Evolutionary conservation across 2,888 invertebrate genomes (phyloP), one percentile per base, ranked within the genome.

Genomic region (Ormyrus thymus): DNA sequence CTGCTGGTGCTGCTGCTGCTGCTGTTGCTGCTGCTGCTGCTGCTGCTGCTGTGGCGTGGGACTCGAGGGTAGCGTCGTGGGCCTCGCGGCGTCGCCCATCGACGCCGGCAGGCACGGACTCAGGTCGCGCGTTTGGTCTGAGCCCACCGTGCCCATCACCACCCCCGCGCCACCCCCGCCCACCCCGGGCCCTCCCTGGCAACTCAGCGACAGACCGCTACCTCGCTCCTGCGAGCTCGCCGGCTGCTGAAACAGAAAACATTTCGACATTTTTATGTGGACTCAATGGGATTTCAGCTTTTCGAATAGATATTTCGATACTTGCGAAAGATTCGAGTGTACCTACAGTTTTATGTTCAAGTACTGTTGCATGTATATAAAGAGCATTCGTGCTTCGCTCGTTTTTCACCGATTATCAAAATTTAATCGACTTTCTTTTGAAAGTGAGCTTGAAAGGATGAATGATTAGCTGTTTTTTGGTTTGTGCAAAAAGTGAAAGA

Each of bases 51-150:
- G 88, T 68, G 81, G 82, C 69, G 78, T 82, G 10, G 81, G 83
- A 68, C 83, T 83, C 59, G 83, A 87, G 83, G 89, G 90, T 84
- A 92, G 92, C 81, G 92, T 93, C 81, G 93, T 93, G 83, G 91
- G 92, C 83, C 88, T 86, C 75, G 88, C 89, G 81, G 91, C 89
- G 92, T 92, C 92, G 83, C 92, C 92, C 92, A 92, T 92, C 85
- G 92, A 91, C 86, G 94, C 93, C 78, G 95, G 95, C 82, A 95
- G 93, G 87, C 93, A 94, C 84, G 95, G 95, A 88, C 94, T 94
- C 83, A 94, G 91, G 88, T 94, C 94, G 86, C 94, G 93, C 84
- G 94, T 93, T 87, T 95, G 94, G 92, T 94, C 94, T 87, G 70
- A 48, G 29, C 86, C 88, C 88, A 86, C 89, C 87, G 86, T 50